Evolutionary conservation across 2,113 vertebrate species (phyloP).

Genomic region (Tiliqua scincoides): DNA sequence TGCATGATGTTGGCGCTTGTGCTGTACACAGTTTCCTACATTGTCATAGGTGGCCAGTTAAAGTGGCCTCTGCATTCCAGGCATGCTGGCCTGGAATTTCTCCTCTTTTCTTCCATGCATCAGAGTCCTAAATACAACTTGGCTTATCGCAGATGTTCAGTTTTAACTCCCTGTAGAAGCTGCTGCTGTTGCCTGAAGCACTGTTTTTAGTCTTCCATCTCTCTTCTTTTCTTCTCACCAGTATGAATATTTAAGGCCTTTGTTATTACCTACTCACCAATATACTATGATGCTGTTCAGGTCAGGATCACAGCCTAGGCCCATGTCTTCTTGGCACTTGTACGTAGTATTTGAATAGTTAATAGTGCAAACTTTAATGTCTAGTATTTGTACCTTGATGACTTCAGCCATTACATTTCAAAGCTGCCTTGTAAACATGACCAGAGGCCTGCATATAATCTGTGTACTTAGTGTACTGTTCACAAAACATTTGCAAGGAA

Average conservation of each 20-base stretch:
- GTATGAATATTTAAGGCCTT: background rate
- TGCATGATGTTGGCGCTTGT: background rate
- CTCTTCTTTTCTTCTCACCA: background rate
- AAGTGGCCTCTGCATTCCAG: background rate
- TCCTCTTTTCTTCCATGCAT: background rate
- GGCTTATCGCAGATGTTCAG: background rate
- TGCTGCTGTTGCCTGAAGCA: background rate
- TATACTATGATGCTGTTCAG: background rate
- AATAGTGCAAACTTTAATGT: background rate
- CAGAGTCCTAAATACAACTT: background rate
- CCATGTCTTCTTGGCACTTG: background rate
- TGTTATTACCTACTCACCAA: background rate
- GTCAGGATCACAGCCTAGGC: background rate
- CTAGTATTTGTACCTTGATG: background rate
- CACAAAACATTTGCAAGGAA: background rate
- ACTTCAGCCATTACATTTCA: background rate
- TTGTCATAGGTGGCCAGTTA: background rate
- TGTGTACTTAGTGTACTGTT: background rate
- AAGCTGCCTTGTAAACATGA: background rate
- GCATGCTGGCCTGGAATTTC: background rate
- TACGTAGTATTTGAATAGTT: conserved; percentile 24
- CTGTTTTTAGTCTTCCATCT: background rate
- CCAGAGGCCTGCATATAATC: background rate
- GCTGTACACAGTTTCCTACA: background rate
- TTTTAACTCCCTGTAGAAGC: background rate